phyloP scores from a whole-genome alignment of 2,113 vertebrate genomes.

The Chloebia gouldiae region DNA sequence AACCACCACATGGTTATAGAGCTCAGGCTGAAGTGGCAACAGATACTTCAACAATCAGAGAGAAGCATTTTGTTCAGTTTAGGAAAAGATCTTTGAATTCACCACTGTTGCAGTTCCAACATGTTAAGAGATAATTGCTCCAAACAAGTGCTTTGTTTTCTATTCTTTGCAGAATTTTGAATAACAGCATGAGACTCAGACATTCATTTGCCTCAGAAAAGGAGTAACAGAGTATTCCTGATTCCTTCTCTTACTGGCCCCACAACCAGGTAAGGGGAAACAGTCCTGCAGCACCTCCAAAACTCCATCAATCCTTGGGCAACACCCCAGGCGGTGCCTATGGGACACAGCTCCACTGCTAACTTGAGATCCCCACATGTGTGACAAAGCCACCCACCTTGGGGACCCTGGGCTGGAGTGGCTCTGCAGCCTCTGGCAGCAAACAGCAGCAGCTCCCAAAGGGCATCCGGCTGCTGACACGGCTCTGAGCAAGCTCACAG shows the following conservation, averaged over 20 bases:
- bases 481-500: rapidly evolving
- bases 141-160: background rate
- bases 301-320: background rate
- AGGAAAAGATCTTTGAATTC: background rate
- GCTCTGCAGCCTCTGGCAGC: background rate
- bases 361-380: rapidly evolving
- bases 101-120: background rate
- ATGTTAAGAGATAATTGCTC: background rate
- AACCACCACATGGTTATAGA: background rate
- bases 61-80: background rate
- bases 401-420: rapidly evolving
- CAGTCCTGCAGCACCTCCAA: background rate
- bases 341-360: background rate
- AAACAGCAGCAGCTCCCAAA: background rate
- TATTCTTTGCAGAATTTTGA: background rate
- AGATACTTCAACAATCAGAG: background rate
- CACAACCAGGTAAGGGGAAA: background rate
- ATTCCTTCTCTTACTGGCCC: background rate
- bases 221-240: rapidly evolving
- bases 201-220: background rate
- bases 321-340: background rate
- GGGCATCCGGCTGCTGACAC: background rate
- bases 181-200: background rate
- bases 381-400: background rate
- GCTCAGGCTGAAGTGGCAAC: background rate